phyloP scores from a whole-genome alignment of 1,140 invertebrate species.

The Lepidurus packardi region DNA sequence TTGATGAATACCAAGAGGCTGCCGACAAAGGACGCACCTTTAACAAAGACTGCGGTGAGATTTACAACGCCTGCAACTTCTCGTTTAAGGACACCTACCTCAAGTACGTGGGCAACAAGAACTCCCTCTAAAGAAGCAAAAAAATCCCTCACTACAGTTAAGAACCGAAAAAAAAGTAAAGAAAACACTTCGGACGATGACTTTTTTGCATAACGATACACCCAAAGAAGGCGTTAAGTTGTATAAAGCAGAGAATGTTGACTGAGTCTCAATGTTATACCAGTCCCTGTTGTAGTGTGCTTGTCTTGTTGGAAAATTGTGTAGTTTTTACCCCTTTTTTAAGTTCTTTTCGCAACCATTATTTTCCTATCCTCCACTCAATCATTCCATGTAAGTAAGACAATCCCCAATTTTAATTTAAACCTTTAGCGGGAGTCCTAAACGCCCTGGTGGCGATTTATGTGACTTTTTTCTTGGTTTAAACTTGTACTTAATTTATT shows the following conservation, averaged over 20 bases:
- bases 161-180: background rate
- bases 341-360: background rate
- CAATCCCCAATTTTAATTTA: background rate
- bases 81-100: conserved; percentile 40
- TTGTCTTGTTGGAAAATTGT: background rate
- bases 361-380: background rate
- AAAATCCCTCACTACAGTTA: background rate
- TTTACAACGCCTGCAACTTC: conserved; percentile 40
- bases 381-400: background rate
- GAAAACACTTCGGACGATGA: background rate
- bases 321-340: background rate
- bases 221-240: background rate
- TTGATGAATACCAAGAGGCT: conserved; percentile 40
- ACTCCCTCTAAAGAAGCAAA: background rate
- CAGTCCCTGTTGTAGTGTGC: background rate
- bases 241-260: conserved; percentile 6
- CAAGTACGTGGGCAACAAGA: conserved; percentile 37
- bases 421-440: background rate
- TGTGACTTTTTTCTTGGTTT: background rate
- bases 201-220: background rate
- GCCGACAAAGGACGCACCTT: conserved; percentile 39
- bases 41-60: conserved; percentile 39
- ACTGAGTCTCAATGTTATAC: background rate
- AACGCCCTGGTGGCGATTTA: background rate
- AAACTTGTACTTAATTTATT: background rate